Conservation (phyloP, 2,113 vertebrate genomes). For the Otolemur garnettii region DNA sequence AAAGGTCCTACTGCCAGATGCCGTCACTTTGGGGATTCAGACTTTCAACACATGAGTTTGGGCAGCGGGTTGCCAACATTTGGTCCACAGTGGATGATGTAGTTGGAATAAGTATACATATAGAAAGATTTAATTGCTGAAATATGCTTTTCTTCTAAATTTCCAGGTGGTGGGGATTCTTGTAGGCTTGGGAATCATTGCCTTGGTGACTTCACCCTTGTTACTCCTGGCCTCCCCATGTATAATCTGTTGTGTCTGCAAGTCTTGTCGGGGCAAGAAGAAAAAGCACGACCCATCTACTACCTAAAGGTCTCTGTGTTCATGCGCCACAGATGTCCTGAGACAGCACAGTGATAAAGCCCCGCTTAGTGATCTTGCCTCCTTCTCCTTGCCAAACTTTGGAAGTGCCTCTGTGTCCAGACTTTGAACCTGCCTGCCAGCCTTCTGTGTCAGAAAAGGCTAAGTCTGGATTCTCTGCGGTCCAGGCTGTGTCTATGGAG, state of each 20-base stretch:
- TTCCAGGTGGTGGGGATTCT: constrained; percentile 97
- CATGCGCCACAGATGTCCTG: background rate
- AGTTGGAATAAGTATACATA: background rate
- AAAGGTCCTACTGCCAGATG: background rate
- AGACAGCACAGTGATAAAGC: constrained; percentile 81
- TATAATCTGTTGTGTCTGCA: constrained; percentile 97
- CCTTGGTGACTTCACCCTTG: constrained; percentile 96
- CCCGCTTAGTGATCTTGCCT: constrained; percentile 79
- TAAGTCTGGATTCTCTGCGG: background rate
- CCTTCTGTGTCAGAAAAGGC: constrained; percentile 44
- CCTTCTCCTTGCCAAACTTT: constrained; percentile 83
- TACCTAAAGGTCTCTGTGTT: constrained; percentile 81
- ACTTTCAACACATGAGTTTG: background rate
- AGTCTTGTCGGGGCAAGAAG: constrained; percentile 93
- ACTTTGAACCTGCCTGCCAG: constrained; percentile 76
- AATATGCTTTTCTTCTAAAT: background rate
- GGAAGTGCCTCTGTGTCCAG: constrained; percentile 89
- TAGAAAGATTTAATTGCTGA: background rate
- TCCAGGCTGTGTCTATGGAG: constrained; percentile 35
- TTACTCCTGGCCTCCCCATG: constrained; percentile 96
- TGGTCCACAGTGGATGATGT: background rate
- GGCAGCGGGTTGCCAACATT: accelerated
- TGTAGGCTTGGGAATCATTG: constrained; percentile 94
- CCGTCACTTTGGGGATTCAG: background rate
- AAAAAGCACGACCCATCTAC: constrained; percentile 89